Evolutionary conservation across 1,140 invertebrate genomes (phyloP).

Genomic region (Yoshiicerus persimilis): DNA sequence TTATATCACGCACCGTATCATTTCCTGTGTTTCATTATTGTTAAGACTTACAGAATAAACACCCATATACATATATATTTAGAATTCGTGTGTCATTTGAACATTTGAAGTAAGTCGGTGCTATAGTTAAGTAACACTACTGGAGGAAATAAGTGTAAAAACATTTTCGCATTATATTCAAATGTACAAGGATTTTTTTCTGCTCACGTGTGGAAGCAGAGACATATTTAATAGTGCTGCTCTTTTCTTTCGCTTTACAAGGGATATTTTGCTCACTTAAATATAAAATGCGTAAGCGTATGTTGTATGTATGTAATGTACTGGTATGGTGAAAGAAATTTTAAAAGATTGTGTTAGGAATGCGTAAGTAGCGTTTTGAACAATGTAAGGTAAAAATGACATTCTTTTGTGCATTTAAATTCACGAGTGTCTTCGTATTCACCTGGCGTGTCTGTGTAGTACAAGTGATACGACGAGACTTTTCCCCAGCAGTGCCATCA

Average conservation of each 20-base stretch:
- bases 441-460: neutral
- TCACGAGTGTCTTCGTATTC: neutral
- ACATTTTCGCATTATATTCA: neutral
- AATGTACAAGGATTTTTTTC: neutral
- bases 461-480: too few relatives aligned
- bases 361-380: neutral
- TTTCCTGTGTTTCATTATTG: neutral
- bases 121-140: neutral
- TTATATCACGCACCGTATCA: neutral
- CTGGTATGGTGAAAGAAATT: neutral
- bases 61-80: neutral
- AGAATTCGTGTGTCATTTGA: too few relatives aligned
- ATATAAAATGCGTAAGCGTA: neutral
- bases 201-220: neutral
- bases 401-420: neutral
- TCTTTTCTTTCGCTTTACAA: too few relatives aligned
- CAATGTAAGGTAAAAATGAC: neutral
- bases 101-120: too few relatives aligned
- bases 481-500: neutral
- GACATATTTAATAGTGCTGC: too few relatives aligned
- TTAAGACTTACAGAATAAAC: too few relatives aligned
- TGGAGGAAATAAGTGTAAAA: neutral
- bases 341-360: neutral
- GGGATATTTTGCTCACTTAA: neutral
- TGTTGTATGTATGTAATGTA: neutral